phyloP scores from a whole-genome alignment of 2,113 vertebrate genomes.

The rat (Rattus norvegicus) region DNA sequence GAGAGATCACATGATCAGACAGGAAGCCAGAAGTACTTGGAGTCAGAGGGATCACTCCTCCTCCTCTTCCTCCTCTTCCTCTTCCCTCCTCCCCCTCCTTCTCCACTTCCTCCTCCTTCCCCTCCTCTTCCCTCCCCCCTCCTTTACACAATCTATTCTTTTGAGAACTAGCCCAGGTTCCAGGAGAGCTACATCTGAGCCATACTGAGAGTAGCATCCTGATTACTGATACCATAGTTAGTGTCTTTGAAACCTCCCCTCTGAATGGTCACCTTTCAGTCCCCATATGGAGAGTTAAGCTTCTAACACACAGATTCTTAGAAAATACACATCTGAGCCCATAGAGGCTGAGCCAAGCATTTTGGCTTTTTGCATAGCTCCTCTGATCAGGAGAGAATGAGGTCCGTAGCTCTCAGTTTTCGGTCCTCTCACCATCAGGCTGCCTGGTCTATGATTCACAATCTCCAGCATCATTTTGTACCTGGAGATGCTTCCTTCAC shows the following conservation, averaged over 20 bases:
- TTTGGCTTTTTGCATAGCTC: neutral
- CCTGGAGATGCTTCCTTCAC: neutral
- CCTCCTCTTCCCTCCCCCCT: no score
- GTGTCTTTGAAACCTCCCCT: neutral
- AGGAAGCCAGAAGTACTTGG: neutral
- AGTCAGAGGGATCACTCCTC: neutral
- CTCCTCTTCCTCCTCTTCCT: neutral
- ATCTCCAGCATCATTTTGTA: neutral
- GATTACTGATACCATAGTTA: neutral
- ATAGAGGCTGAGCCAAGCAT: neutral
- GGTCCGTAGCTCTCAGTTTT: no score
- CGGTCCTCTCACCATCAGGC: neutral
- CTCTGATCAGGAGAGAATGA: neutral
- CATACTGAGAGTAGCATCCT: neutral
- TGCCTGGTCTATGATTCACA: fast-evolving
- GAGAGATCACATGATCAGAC: neutral
- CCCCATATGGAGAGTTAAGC: neutral
- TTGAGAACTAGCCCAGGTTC: neutral
- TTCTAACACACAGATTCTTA: neutral
- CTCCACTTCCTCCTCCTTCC: no score
- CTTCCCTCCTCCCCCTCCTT: no score
- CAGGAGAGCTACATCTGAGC: neutral
- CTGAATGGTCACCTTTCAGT: neutral
- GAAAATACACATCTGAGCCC: neutral
- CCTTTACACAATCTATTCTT: neutral